Base-by-base conservation (phyloP, 30 jellyfish, hydroid and myxozoan genomes). In the Aurelia aurita complex sp. Pacific region DNA sequence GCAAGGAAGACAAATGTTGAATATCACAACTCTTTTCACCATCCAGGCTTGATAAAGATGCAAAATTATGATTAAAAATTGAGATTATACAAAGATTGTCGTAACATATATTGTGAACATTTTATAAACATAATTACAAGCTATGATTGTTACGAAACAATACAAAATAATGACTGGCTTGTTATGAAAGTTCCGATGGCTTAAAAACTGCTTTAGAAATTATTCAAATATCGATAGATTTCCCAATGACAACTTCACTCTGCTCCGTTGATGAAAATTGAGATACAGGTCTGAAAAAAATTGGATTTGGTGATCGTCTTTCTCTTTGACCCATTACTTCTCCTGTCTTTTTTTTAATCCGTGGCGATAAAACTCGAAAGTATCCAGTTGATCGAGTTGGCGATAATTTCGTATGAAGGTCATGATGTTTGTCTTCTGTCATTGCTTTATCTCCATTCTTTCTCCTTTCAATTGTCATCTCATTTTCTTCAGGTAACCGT, bases 281-380 rank as follows among this genome's bases (percentile, higher is more conserved):
- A 46, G 90, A 54, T 4, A 18, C 67, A 5, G 83, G 83, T 38
- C 81, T 64, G 15, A 67, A 81, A n/a, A 68, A 67, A 6, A 76
- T 63, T 18, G 86, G 86, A 23, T 61, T 76, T 38, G 86, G 86
- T 55, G 86, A 16, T n/a, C 76, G 34, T 18, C 66, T 66, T 13
- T 76, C 86, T 61, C 75, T 60, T 76, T 66, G 59, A 3, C 86
- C 86, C 15, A 74, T 66, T 16, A 76, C 86, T 50, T 63, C 64
- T 71, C 74, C 89, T 3, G 73, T 79, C 33, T 54, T 65, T 23
- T 38, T 62, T 15, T 65, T 65, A 17, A 64, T 65, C 29, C 36
- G 51, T 19, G 88, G 88, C 10, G 88, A 79, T 38, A 34, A 52
- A 0, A 79, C 88, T 52, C 80, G 16, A 33, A 79, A 79, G 19